Base-by-base conservation (phyloP, 2,797 vertebrate species). In the Threskiornis aethiopicus region DNA sequence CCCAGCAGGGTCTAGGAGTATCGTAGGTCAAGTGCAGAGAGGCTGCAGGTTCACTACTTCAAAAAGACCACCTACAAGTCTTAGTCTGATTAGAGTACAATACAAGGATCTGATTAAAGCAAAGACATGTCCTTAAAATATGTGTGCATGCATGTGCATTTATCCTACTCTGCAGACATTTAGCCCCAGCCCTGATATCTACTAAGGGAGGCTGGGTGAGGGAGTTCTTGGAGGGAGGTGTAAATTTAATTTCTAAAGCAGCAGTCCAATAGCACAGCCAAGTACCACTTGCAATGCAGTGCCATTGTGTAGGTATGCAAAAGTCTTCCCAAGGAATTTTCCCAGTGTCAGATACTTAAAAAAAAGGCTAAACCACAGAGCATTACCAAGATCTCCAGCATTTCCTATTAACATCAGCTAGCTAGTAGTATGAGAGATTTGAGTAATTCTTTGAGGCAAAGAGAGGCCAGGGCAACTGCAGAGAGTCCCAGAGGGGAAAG, bases 11-110 rank as follows among this genome's bases (percentile, higher is more conserved):
- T 16, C 12, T 42, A 70, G 17, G 24, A 21, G 8, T 33, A 47
- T 22, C 1, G 1, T 29, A 55, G 1, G 1, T 37, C 52, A 75
- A 54, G 17, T 6, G 21, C 1, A 2, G 65, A 61, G 22, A 80
- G 12, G 25, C 26, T 94, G 81, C 47, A 80, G 35, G 21, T 82
- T 87, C 51, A 37, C 39, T 58, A 2, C 47, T 81, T 61, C 66
- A 55, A 44, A 78, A 87, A 73, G 55, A 66, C 19, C 25, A 73
- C 37, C 28, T 46, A 10, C 9, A 85, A 77, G 24, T 49, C 28
- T 77, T 39, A 42, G 10, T 20, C 16, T 77, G 26, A 31, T 61
- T 52, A 77, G 44, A 83, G 10, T 37, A 81, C 31, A 83, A 39
- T 17, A 69, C 18, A 44, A 85, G n/a, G 31, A 31, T 44, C 47